Evolutionary conservation across 2,113 vertebrate genomes (phyloP), one percentile per base, ranked within the genome.

Genomic region (Psephotus haematonotus): DNA sequence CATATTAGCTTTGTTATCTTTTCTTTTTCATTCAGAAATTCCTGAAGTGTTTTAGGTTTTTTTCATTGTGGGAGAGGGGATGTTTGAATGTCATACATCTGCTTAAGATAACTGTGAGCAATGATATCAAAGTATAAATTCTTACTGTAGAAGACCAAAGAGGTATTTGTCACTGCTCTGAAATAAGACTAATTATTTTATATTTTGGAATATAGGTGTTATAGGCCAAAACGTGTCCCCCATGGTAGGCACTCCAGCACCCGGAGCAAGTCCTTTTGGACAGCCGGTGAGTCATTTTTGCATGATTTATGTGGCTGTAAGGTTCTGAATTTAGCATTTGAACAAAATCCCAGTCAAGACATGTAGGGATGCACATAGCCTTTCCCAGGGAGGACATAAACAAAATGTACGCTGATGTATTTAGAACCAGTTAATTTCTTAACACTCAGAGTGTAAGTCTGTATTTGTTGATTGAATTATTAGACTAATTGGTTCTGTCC

Each of bases 161-260:
- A 59, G 24, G 15, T 47, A 33, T 79, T 96, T 95, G 31, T 91
- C 84, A 87, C 43, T 92, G 43, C 69, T 82, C 79, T 93, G 86
- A 88, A 96, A 82, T 95, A 94, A 97, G 39, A 95, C 92, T 97
- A 95, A 97, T 92, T 97, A 29, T 95, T 97, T 96, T 95, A 57
- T 97, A 72, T 98, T 98, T 97, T 98, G 92, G 94, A 97, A 98
- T 97, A 91, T 97, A 99, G 99, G 99, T 98, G 98, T 99, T 97
- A 98, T 99, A 98, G 98, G 97, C 46, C 97, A 99, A 98, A 99
- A 98, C 93, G 98, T 99, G 87, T 95, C 98, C 93, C 97, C 98
- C 69, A 97, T 99, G 98, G 98, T 98, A 97, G 98, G 99, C 98
- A 98, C 98, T 85, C 93, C 98, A 86, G 99, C 99, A 75, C 96